Base-by-base conservation (phyloP, 2,113 vertebrate genomes). In the Campylomormyrus numenius region DNA sequence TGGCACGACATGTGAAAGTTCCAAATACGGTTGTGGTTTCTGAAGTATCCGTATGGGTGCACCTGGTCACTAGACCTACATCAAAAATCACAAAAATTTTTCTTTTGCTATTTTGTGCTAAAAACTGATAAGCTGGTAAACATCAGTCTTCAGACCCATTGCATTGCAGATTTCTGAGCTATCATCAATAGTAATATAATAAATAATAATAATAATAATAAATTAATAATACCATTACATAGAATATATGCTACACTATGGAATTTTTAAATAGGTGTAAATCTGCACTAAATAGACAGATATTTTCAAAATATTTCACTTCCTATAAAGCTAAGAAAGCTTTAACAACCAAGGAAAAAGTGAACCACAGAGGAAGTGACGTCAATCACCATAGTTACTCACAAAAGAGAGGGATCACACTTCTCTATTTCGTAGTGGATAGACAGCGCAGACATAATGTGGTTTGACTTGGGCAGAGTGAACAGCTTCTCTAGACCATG, bases 361-460 rank as follows among this genome's bases (percentile, higher is more conserved):
- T 58, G 89, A 85, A 91, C 88, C 89, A 21, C 84, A 90, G 80
- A 96, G 95, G 95, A 96, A 96, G 95, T 96, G 86, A 90, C 90
- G 93, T 94, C 91, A 88, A 92, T 95, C 92, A 94, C 92, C 88
- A 95, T 94, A 91, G 95, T 93, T 92, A 94, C 94, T 49, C 70
- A 35, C 87, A 13, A 53, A 80, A 48, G 88, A 88, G 89, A 91
- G 93, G 74, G 93, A 93, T 88, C 52, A 89, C 90, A 92, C 92
- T 92, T 94, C 88, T 94, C 88, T 85, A 52, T 91, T 92, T 83
- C 80, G 10, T 6, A 10, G 21, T 62, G n/a, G 87, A 45, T 56
- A 21, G 31, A 13, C 17, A 35, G 19, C 19, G 17, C 58, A 21
- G 58, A 42, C 56, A 58, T 45, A 90, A 90, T 35, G 85, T 87